phyloP scores from a whole-genome alignment of 2,888 invertebrate species.

The Clepsis dumicolana region DNA sequence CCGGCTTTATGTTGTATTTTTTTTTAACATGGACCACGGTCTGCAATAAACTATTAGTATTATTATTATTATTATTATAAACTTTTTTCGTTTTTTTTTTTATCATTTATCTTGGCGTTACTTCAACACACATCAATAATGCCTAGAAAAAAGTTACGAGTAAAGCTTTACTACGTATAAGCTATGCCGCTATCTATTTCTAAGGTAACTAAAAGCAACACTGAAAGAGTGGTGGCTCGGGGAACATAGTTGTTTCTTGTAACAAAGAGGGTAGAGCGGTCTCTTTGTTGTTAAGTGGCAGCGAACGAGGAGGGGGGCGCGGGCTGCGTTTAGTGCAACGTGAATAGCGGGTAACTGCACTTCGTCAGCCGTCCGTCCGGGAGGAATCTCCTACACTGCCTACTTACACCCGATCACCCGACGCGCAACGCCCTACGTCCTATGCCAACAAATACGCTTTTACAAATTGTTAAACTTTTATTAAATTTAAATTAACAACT shows the following conservation, averaged over 20 bases:
- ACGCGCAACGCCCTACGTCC: slow-evolving; percentile 54
- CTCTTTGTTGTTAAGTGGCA: slow-evolving; percentile 84
- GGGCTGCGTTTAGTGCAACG: slow-evolving; percentile 79
- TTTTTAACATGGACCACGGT: no score
- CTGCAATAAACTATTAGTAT: no score
- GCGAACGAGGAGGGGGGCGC: slow-evolving; percentile 60
- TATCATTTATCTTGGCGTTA: no score
- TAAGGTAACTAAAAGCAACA: slow-evolving; percentile 67
- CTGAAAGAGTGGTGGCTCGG: slow-evolving; percentile 73
- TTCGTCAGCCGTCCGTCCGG: slow-evolving; percentile 81
- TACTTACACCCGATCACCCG: slow-evolving; percentile 47
- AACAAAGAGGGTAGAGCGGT: slow-evolving; percentile 84
- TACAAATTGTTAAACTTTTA: not conserved
- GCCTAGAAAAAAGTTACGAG: slow-evolving; percentile 37
- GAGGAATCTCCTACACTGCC: slow-evolving; percentile 81
- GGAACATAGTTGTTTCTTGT: slow-evolving; percentile 79
- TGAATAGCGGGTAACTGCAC: slow-evolving; percentile 84
- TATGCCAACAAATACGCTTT: slow-evolving; percentile 21
- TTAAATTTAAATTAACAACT: not conserved
- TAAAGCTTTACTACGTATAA: slow-evolving; percentile 16
- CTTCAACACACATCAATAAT: slow-evolving; percentile 18
- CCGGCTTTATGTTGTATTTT: no score
- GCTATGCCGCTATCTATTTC: slow-evolving; percentile 61
- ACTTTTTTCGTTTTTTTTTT: no score
- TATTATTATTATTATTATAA: no score